phyloP scores from a whole-genome alignment of 2,113 vertebrate genomes.

The Struthidea cinerea region DNA sequence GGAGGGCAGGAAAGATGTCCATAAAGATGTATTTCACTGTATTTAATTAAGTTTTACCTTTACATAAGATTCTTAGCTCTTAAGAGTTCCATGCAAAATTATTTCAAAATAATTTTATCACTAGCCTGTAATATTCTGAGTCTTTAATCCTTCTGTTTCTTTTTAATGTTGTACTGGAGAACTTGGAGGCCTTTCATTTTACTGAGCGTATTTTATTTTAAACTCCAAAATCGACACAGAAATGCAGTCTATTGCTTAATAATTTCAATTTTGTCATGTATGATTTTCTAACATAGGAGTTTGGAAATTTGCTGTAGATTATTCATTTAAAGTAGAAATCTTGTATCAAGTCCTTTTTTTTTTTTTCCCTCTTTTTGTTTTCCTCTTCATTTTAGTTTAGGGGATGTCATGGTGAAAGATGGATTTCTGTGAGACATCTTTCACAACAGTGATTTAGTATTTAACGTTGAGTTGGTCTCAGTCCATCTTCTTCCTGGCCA shows the following conservation, averaged over 20 bases:
- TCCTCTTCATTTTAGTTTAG: neutral
- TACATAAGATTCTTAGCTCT: neutral
- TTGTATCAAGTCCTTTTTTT: neutral
- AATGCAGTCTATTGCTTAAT: neutral
- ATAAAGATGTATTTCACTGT: neutral
- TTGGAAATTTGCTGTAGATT: neutral
- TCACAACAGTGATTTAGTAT: neutral
- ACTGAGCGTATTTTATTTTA: neutral
- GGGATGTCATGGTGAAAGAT: neutral
- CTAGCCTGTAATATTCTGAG: neutral
- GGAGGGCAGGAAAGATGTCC: neutral
- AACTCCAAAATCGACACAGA: neutral
- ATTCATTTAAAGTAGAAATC: neutral
- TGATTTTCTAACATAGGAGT: neutral
- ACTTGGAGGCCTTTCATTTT: neutral
- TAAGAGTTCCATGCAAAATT: neutral
- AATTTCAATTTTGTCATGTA: neutral
- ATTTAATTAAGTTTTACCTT: neutral
- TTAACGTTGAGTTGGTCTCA: neutral
- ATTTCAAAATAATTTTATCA: neutral
- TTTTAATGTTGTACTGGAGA: neutral
- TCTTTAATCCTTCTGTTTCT: neutral
- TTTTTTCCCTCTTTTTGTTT: neutral
- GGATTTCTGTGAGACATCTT: neutral
- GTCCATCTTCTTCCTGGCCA: neutral